Conservation (phyloP, 2,888 invertebrate species). For the Macrosoma leucophasiata region DNA sequence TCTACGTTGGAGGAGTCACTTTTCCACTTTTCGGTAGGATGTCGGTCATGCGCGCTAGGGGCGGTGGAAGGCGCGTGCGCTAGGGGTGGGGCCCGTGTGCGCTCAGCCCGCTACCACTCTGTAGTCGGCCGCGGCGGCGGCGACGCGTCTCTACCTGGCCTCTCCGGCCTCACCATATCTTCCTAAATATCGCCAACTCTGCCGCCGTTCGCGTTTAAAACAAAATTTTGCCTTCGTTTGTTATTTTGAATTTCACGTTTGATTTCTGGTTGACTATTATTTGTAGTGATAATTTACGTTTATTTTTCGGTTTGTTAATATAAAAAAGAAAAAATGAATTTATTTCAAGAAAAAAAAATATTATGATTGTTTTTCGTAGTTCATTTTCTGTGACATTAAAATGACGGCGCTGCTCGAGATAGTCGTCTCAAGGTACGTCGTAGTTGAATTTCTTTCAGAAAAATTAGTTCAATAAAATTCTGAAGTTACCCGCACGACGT, state of each 20-base stretch:
- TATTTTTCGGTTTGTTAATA: slow-evolving; percentile 39
- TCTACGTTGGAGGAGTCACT: slow-evolving; percentile 73
- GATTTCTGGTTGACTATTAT: slow-evolving; percentile 39
- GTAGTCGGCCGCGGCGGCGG: slow-evolving; percentile 67
- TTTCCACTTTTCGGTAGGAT: slow-evolving; percentile 72
- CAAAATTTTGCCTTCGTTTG: slow-evolving; percentile 45
- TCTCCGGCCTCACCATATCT: slow-evolving; percentile 35
- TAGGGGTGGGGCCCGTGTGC: slow-evolving; percentile 65
- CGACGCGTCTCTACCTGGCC: slow-evolving; percentile 48
- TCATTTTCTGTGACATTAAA: slow-evolving; percentile 54
- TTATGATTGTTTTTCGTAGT: slow-evolving; percentile 46
- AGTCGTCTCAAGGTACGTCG: slow-evolving; percentile 11
- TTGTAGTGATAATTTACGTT: slow-evolving; percentile 52
- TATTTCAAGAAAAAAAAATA: slow-evolving; percentile 23
- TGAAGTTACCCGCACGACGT: too few relatives aligned
- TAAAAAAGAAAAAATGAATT: slow-evolving; percentile 26
- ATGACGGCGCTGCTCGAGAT: slow-evolving; percentile 11
- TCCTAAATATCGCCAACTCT: slow-evolving; percentile 46
- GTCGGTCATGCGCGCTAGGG: slow-evolving; percentile 65
- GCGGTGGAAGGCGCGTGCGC: slow-evolving; percentile 52
- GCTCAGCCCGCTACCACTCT: slow-evolving; percentile 66
- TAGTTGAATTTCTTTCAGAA: too few relatives aligned
- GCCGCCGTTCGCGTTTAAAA: slow-evolving; percentile 59
- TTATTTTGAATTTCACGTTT: slow-evolving; percentile 42
- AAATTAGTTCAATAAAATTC: too few relatives aligned